Base-by-base conservation (phyloP, 1,140 invertebrate species). In the Drosophila leontia region DNA sequence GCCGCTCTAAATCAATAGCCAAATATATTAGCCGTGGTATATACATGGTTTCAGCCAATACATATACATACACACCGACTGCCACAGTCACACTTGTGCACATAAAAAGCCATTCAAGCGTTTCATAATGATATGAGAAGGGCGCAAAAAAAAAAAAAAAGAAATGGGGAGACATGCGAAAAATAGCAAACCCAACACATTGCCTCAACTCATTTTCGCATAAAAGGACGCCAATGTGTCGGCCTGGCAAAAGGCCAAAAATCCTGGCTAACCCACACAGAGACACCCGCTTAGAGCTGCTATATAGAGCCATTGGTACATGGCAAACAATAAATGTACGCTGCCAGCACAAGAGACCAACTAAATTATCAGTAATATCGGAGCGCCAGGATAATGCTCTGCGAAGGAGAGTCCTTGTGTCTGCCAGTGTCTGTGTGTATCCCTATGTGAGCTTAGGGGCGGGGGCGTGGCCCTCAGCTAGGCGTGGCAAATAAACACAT, bases 401-500 rank as follows among this genome's bases (percentile, higher is more conserved):
- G 26, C 29, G 17, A 72, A 42, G 23, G 57, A 34, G 26, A 42
- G 32, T 57, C 42, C 53, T 56, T 56, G 34, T 55, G 12, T 53
- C 37, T 35, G 13, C 47, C 19, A 9, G n/a, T 53, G 34, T 13
- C 9, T 55, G 35, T 60, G 63, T 61, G 17, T 63, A 29, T 50
- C 26, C 32, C 1, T 26, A 9, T 58, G 39, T n/a, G 23, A 48
- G 47, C 45, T 1, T 41, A 32, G 45, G 57, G 11, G 29, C 19
- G 19, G 62, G 61, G 62, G 67, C 67, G 67, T 70, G 19, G 67
- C 32, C n/a, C 26, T 60, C 42, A 9, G 75, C 42, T 62, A 56
- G 83, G 83, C 80, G 84, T 90, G 86, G 86, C 85, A 90, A 90
- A 90, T 90, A 90, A 90, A 90, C 85, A 90, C 85, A 90, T 90